Conservation (phyloP, 2,113 vertebrate genomes). For the Etheostoma cragini region DNA sequence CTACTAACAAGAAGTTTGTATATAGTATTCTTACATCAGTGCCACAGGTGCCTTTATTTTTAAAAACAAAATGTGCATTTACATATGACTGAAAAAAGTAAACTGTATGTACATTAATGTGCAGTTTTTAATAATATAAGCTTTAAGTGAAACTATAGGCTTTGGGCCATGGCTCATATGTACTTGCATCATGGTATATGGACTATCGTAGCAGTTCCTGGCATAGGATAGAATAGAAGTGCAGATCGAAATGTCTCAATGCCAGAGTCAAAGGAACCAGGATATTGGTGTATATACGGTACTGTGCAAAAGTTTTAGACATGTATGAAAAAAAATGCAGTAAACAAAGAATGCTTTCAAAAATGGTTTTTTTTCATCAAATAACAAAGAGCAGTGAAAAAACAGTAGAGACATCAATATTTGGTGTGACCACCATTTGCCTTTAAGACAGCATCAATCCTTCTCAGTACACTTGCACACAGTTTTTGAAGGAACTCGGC, state of each 20-base stretch:
- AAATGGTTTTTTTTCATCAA: too few relatives aligned
- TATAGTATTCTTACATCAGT: background rate
- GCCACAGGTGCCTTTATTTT: background rate
- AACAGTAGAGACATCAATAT: too few relatives aligned
- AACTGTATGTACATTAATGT: background rate
- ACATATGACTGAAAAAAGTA: background rate
- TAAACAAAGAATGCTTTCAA: too few relatives aligned
- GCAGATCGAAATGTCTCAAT: constrained; percentile 8
- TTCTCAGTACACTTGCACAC: too few relatives aligned
- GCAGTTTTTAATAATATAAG: background rate
- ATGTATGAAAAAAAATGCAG: too few relatives aligned
- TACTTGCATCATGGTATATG: background rate
- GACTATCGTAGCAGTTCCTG: background rate
- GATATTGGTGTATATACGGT: background rate
- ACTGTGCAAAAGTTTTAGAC: too few relatives aligned
- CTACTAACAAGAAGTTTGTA: background rate
- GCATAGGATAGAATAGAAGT: background rate
- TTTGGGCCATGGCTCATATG: background rate
- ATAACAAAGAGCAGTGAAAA: too few relatives aligned
- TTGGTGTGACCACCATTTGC: too few relatives aligned
- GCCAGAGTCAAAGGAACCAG: constrained; percentile 14
- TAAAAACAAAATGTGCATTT: background rate
- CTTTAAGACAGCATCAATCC: too few relatives aligned
- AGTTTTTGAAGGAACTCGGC: too few relatives aligned
- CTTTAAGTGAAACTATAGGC: background rate